A percentile compares a stretch with the other conserved stretches of the same genome.
These are phyloP conservation scores for Halichoeres trimaculatus DNA, from an alignment of 2,113 vertebrate species.

Conservation along the genomic window DNA sequence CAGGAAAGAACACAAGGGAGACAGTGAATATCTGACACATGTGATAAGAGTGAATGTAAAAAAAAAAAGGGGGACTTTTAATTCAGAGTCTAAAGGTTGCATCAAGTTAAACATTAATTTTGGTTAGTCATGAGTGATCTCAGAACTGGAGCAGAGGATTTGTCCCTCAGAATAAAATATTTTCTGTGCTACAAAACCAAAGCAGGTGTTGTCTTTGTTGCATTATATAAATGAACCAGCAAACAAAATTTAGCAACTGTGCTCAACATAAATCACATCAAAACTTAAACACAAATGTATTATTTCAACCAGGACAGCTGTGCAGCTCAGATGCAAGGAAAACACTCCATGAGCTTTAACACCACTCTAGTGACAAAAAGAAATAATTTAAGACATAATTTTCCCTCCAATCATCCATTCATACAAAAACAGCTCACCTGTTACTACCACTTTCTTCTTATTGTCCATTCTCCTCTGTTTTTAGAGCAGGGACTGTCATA, in stretches of 20 bases:
- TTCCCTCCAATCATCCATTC: not conserved
- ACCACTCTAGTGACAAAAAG: not conserved
- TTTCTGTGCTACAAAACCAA: not conserved
- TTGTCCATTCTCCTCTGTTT: constrained; percentile 65
- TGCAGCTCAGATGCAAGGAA: constrained; percentile 10
- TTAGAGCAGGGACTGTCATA: constrained; percentile 12
- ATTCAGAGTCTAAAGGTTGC: constrained; percentile 62
- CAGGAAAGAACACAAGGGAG: not conserved
- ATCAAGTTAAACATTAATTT: constrained; percentile 64
- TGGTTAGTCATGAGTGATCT: not conserved
- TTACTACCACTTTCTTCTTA: constrained; percentile 81
- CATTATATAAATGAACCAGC: not conserved
- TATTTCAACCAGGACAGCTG: not conserved
- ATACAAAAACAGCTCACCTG: constrained; percentile 64
- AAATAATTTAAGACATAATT: not conserved
- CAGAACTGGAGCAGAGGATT: not conserved
- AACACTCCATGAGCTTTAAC: not conserved
- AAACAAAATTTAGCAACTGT: not conserved
- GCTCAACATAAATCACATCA: not conserved
- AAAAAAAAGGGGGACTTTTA: not conserved
- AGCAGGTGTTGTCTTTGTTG: not conserved
- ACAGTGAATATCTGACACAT: not conserved
- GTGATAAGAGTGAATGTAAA: constrained; percentile 1
- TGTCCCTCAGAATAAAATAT: not conserved
- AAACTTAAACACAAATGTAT: not conserved